phyloP scores from a whole-genome alignment of 2,888 invertebrate species.

The Trichogramma evanescens region DNA sequence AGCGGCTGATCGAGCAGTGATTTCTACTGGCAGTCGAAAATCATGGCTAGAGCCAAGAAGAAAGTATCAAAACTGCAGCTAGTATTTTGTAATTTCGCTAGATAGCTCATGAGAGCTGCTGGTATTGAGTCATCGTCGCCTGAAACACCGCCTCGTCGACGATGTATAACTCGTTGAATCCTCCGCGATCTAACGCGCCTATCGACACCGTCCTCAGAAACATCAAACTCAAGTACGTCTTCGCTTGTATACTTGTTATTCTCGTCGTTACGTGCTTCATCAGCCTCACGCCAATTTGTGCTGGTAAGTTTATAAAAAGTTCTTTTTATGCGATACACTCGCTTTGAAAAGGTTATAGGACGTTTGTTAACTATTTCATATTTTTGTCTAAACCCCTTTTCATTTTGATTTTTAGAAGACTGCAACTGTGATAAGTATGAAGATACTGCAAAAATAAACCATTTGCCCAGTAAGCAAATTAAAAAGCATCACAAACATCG shows the following conservation, averaged over 20 bases:
- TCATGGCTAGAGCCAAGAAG: too few relatives aligned
- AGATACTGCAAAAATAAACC: constrained; percentile 11
- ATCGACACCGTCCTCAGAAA: constrained; percentile 37
- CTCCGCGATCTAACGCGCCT: not conserved
- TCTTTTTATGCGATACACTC: not conserved
- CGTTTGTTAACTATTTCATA: constrained; percentile 13
- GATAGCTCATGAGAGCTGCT: too few relatives aligned
- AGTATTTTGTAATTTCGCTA: too few relatives aligned
- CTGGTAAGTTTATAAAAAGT: constrained; percentile 38
- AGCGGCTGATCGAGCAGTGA: too few relatives aligned
- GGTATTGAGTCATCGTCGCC: too few relatives aligned
- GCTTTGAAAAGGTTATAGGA: not conserved
- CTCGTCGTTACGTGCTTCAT: constrained; percentile 46
- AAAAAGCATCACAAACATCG: constrained; percentile 46
- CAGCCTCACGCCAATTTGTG: constrained; percentile 43
- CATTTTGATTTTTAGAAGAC: constrained; percentile 29
- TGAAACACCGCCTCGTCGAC: too few relatives aligned
- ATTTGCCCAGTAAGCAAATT: constrained; percentile 9
- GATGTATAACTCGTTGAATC: too few relatives aligned
- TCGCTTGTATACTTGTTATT: constrained; percentile 45
- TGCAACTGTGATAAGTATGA: constrained; percentile 31
- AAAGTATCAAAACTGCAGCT: too few relatives aligned
- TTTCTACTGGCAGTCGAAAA: too few relatives aligned
- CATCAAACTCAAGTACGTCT: constrained; percentile 40
- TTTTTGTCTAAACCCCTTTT: not conserved